Evolutionary conservation across 1,140 invertebrate genomes (phyloP), one percentile per base, ranked within the genome.

Genomic region (Tenebrio molitor): DNA sequence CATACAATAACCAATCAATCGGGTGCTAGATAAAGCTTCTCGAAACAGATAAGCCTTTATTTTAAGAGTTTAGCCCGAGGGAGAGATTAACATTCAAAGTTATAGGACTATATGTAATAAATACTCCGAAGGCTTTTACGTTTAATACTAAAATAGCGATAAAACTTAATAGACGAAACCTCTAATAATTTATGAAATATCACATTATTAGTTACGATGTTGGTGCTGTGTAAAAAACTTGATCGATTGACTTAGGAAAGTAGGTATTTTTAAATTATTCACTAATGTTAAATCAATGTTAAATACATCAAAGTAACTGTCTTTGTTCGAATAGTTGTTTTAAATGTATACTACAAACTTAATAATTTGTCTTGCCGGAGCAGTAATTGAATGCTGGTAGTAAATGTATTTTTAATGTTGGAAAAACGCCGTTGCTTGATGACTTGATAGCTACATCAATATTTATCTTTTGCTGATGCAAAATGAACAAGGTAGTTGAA

Each of bases 21-120:
- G 50, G 29, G 50, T 23, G 8, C 50, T 33, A 58, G 50, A 58
- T 58, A 58, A 15, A 58, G 50, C 50, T 29, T 14, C 50, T n/a
- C 50, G n/a, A 58, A 25, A 58, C 50, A 58, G 50, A 58, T 58
- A 58, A 58, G 50, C 50, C 50, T 58, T 58, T 58, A 58, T 58
- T 58, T 58, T 58, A 58, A 58, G 50, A 58, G 50, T 58, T 29
- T 29, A 58, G 29, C 50, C 23, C 50, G 50, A 58, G 50, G 50
- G 50, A 58, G 21, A 58, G 7, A 58, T 58, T 29, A 58, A 58
- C 50, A 58, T 58, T 29, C 50, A 58, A 58, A 58, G 50, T 58
- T 58, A 58, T 58, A 58, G 23, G 50, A 29, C 12, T n/a, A 58
- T 21, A 12, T 58, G 23, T 58, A 58, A 29, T 58, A 58, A 25